Conservation (phyloP, 30 jellyfish, hydroid and myxozoan species). For the Pseudorhiza aurosa region DNA sequence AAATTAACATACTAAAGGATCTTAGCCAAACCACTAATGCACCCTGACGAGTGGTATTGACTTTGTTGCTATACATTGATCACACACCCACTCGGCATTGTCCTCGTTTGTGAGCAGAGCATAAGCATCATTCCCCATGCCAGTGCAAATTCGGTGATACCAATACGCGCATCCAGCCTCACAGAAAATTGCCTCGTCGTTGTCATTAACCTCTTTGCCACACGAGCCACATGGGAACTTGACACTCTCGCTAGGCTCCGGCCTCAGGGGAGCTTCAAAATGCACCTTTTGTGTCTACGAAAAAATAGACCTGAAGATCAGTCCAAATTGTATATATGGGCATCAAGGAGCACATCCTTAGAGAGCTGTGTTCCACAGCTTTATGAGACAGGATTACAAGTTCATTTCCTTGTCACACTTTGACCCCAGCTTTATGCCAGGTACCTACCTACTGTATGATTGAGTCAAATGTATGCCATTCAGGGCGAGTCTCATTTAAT, state of each 20-base stretch:
- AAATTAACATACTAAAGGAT: too few species aligned
- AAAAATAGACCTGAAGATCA: too few species aligned
- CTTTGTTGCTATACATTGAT: constrained; percentile 90
- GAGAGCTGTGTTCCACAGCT: too few species aligned
- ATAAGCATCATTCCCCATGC: constrained; percentile 95
- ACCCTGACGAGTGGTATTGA: constrained; percentile 81
- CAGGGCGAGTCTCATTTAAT: too few species aligned
- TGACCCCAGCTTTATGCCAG: too few species aligned
- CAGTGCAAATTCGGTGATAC: constrained; percentile 95
- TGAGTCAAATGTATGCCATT: too few species aligned
- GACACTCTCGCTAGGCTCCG: constrained; percentile 62
- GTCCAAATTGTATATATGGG: background rate
- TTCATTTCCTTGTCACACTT: too few species aligned
- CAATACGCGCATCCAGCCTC: constrained; percentile 98
- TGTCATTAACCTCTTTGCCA: constrained; percentile 88
- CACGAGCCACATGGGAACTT: constrained; percentile 97
- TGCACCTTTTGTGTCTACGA: constrained; percentile 52
- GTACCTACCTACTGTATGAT: too few species aligned
- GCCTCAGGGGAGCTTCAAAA: constrained; percentile 51
- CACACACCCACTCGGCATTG: constrained; percentile 99
- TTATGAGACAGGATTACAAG: too few species aligned
- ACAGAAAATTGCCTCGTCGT: constrained; percentile 95
- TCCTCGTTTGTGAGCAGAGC: constrained; percentile 92
- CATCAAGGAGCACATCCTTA: too few species aligned
- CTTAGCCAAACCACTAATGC: too few species aligned